Base-by-base conservation (phyloP, 1,140 invertebrate species). In the Steinernema khuongi region DNA sequence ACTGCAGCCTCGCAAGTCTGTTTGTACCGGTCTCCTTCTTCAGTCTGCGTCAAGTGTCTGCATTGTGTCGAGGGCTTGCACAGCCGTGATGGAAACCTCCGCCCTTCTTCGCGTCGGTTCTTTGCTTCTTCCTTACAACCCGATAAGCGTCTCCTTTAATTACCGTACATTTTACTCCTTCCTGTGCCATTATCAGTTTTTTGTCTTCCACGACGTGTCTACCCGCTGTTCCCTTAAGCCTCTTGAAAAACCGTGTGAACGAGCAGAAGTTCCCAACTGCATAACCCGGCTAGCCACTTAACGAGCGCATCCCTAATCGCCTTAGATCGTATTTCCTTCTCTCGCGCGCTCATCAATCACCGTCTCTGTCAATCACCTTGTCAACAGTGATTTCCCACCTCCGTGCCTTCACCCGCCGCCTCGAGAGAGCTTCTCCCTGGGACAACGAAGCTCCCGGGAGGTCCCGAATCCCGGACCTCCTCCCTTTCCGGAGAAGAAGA, bases 281-380 rank as follows among this genome's bases (percentile, higher is more conserved):
- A n/a, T n/a, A n/a, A n/a, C n/a, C n/a, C n/a, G 36, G 7, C 36
- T 41, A 22, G 14, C 50, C 50, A 60, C 50, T 60, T 60, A 60
- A 60, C 26, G 50, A 60, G 50, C 22, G 50, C 50, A 11, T 60
- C 50, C 50, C 26, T 60, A 60, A 60, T 60, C 50, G 4, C 11
- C 19, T 60, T 60, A 60, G 50, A 60, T 60, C 50, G 50, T 60
- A 60, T 60, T 60, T 60, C 50, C 50, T 60, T 22, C 22, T 60
- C 50, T 60, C 50, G 50, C 50, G 50, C 50, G 50, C 50, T 60
- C 50, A 60, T 60, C 50, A 60, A 60, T 60, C 50, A 60, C 50
- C 50, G 11, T 60, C 50, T 14, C 50, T 60, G 50, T 60, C 50
- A 60, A 60, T 60, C 50, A 60, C 50, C 50, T 60, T 60, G 50